Conservation (phyloP, 2,113 vertebrate species). For the Bos javanicus region DNA sequence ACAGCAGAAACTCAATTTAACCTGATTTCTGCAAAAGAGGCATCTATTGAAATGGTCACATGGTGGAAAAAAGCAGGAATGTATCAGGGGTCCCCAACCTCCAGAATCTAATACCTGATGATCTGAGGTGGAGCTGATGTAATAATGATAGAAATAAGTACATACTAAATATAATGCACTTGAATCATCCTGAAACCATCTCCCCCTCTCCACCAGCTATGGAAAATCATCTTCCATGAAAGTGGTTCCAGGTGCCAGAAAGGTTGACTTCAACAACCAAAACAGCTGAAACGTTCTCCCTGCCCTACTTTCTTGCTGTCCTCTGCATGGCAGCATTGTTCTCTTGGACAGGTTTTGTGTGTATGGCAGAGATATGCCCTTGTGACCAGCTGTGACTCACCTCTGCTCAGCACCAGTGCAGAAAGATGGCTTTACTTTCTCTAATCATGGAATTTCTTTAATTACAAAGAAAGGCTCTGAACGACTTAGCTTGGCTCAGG, state of each 20-base stretch:
- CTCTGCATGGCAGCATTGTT: not conserved
- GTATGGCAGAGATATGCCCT: not conserved
- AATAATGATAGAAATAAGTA: not conserved
- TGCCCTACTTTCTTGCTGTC: no score
- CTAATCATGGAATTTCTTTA: not conserved
- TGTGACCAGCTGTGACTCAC: not conserved
- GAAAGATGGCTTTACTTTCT: not conserved
- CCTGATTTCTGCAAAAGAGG: not conserved
- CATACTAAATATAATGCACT: not conserved
- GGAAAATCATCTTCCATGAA: not conserved
- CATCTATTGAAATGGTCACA: not conserved
- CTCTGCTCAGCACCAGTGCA: not conserved
- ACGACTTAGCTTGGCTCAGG: not conserved
- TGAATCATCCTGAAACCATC: not conserved
- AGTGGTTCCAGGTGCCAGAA: not conserved
- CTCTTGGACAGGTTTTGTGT: not conserved
- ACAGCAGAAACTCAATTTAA: not conserved
- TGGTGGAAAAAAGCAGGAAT: not conserved
- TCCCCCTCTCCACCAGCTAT: not conserved
- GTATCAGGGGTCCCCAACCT: not conserved
- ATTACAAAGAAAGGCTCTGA: not conserved
- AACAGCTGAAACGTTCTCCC: fast-evolving
- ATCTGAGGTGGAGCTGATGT: not conserved
- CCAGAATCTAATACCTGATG: not conserved
- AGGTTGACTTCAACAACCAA: not conserved